Evolutionary conservation across 2,113 vertebrate genomes (phyloP).

Genomic region (Micronisus gabar): DNA sequence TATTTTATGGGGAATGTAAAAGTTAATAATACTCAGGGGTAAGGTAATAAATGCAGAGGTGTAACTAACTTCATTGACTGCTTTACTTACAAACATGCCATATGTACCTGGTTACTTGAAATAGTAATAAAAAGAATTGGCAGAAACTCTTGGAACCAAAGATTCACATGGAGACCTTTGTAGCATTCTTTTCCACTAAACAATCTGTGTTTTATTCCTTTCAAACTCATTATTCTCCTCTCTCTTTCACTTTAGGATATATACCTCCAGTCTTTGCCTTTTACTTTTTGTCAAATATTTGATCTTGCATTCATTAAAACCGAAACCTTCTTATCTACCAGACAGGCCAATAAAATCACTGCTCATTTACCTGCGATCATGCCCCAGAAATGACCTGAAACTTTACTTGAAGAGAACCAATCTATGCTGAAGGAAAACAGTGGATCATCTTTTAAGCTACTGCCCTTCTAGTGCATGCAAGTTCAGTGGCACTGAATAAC

Average conservation of each 20-base stretch:
- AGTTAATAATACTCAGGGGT: slow-evolving; percentile 81
- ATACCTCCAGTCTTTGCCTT: slow-evolving; percentile 54
- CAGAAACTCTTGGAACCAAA: neutral
- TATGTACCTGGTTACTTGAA: slow-evolving; percentile 71
- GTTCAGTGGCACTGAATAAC: neutral
- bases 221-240: neutral
- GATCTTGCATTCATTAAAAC: slow-evolving; percentile 53
- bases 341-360: slow-evolving; percentile 53
- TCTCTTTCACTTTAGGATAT: neutral
- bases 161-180: neutral
- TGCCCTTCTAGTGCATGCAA: neutral
- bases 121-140: slow-evolving; percentile 47
- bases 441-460: neutral
- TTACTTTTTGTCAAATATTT: slow-evolving; percentile 69
- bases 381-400: slow-evolving; percentile 60
- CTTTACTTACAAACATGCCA: slow-evolving; percentile 77
- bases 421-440: neutral
- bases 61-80: slow-evolving; percentile 72
- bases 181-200: neutral
- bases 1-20: slow-evolving; percentile 83
- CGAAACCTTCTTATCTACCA: slow-evolving; percentile 64
- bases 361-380: neutral
- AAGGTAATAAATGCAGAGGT: slow-evolving; percentile 78
- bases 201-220: neutral
- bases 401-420: neutral